Evolutionary conservation across 2,888 invertebrate genomes (phyloP).

Genomic region (Heterodera filipjevi): DNA sequence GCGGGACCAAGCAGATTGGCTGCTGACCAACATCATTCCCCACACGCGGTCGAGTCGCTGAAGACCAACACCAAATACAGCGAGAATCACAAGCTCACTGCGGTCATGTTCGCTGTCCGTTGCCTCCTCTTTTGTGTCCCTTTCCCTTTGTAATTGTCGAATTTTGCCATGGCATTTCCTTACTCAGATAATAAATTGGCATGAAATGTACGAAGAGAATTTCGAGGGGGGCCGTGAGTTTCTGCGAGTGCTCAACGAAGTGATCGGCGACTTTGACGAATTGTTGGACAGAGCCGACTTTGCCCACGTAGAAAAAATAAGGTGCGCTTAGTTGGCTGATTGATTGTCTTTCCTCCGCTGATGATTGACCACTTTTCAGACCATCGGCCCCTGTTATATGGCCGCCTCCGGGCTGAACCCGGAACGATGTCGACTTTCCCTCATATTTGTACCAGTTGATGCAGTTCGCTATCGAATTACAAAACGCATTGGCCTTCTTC

Average conservation of each 20-base stretch:
- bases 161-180: neutral
- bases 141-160: neutral
- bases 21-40: constrained; percentile 94
- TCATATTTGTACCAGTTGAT: constrained; percentile 72
- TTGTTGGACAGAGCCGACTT: constrained; percentile 74
- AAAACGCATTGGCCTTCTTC: constrained; percentile 82
- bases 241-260: constrained; percentile 88
- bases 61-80: constrained; percentile 78
- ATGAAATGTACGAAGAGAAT: constrained; percentile 95
- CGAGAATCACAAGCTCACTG: constrained; percentile 74
- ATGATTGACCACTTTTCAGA: constrained; percentile 66
- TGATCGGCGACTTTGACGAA: constrained; percentile 94
- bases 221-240: constrained; percentile 90
- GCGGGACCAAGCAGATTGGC: constrained; percentile 87
- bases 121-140: neutral
- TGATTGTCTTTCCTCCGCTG: neutral
- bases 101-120: constrained; percentile 59
- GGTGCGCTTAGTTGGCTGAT: neutral
- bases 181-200: constrained; percentile 87
- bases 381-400: constrained; percentile 93
- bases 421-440: constrained; percentile 72
- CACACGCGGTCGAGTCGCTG: constrained; percentile 88
- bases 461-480: constrained; percentile 91
- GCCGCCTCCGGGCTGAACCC: constrained; percentile 93
- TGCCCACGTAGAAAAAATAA: constrained; percentile 89